These are phyloP conservation scores for Dicaeum eximium DNA, from an alignment of 2,113 vertebrate genomes.

Conservation along the genomic window DNA sequence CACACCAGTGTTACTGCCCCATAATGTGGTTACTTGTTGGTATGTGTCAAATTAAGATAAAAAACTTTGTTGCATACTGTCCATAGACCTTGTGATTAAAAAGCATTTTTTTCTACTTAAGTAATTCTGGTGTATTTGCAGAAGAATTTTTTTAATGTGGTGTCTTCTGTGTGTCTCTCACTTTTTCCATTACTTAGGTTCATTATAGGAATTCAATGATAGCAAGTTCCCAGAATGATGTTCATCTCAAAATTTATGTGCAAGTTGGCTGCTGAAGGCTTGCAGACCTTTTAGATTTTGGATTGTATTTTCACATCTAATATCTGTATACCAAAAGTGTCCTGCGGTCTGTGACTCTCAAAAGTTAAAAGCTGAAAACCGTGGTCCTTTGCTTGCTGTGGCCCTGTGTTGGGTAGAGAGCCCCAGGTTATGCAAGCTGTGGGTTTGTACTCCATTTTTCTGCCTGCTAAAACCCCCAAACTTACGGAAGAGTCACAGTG, in stretches of 20 bases:
- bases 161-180: neutral
- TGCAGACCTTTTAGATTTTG: neutral
- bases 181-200: slow-evolving; percentile 25
- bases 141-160: neutral
- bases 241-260: neutral
- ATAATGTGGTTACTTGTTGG: neutral
- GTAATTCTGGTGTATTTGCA: neutral
- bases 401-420: neutral
- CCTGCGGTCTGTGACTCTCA: neutral
- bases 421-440: neutral
- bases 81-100: neutral
- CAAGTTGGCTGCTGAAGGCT: neutral
- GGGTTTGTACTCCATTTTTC: neutral
- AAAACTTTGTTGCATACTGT: neutral
- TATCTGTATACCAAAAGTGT: neutral
- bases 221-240: neutral
- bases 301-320: neutral
- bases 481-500: accelerated
- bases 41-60: neutral
- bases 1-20: neutral
- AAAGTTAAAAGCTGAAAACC: neutral
- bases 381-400: neutral
- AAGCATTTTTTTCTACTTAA: neutral
- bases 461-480: neutral
- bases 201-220: neutral